phyloP scores from a whole-genome alignment of 2,888 invertebrate genomes.

The Eupithecia insigniata region DNA sequence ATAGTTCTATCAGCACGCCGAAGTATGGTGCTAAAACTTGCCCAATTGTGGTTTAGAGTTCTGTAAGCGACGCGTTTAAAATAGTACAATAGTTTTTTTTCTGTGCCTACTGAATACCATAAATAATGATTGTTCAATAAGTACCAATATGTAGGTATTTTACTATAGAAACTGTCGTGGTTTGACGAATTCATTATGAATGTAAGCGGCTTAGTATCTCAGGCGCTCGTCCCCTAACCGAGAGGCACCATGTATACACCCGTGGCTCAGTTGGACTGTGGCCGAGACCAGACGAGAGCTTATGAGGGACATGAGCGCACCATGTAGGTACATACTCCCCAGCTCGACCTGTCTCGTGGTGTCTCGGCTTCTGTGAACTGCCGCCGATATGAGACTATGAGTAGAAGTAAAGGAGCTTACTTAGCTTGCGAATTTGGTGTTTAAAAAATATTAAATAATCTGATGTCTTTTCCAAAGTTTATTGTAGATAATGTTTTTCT shows the following conservation, averaged over 20 bases:
- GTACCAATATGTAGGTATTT: not conserved
- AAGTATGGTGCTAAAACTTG: conserved; percentile 72
- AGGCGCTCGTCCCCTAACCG: no score
- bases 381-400: no score
- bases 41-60: conserved; percentile 42
- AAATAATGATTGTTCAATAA: not conserved
- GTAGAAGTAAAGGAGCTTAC: no score
- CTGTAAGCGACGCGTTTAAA: not conserved
- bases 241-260: no score
- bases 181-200: not conserved
- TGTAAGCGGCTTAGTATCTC: not conserved
- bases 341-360: not conserved
- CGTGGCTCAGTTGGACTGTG: no score
- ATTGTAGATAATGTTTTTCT: not conserved
- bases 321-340: not conserved
- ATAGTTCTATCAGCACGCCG: conserved; percentile 61
- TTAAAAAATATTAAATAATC: not conserved
- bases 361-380: not conserved
- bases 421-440: not conserved
- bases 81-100: not conserved
- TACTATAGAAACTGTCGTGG: not conserved
- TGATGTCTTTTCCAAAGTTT: not conserved
- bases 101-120: not conserved
- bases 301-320: no score
- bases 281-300: no score